Evolutionary conservation across 1,140 invertebrate genomes (phyloP).

Genomic region (Matsumurasca onukii): DNA sequence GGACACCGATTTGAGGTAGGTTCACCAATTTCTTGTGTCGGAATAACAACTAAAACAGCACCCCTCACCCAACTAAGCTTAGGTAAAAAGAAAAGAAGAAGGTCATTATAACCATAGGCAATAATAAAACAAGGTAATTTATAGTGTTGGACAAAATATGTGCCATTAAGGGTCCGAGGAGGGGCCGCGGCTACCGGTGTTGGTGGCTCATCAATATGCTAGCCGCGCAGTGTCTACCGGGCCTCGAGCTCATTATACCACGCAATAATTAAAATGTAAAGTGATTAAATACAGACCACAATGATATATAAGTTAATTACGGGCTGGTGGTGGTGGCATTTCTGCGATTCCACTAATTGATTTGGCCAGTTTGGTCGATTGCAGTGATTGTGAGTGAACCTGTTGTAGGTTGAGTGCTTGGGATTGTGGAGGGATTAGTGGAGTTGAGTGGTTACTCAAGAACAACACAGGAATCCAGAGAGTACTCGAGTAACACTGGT

Average conservation of each 20-base stretch:
- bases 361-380: not conserved
- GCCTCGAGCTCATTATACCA: constrained; percentile 19
- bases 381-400: too few species aligned
- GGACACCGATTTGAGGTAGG: too few species aligned
- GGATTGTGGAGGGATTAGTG: too few species aligned
- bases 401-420: too few species aligned
- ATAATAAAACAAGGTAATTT: constrained; percentile 20
- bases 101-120: constrained; percentile 14
- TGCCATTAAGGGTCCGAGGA: constrained; percentile 19
- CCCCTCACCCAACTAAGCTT: too few species aligned
- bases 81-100: too few species aligned
- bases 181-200: constrained; percentile 10
- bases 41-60: too few species aligned
- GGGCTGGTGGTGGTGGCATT: too few species aligned
- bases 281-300: constrained; percentile 19
- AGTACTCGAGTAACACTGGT: too few species aligned
- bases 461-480: too few species aligned
- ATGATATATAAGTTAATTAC: constrained; percentile 28
- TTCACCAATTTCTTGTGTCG: too few species aligned
- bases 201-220: constrained; percentile 17
- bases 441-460: too few species aligned
- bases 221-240: not conserved
- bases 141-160: constrained; percentile 23
- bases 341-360: constrained; percentile 18
- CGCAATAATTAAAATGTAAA: constrained; percentile 25